A percentile compares a stretch with the other conserved stretches of the same genome.
phyloP scores from a whole-genome alignment of 1,140 invertebrate species.

The Diabrotica undecimpunctata region DNA sequence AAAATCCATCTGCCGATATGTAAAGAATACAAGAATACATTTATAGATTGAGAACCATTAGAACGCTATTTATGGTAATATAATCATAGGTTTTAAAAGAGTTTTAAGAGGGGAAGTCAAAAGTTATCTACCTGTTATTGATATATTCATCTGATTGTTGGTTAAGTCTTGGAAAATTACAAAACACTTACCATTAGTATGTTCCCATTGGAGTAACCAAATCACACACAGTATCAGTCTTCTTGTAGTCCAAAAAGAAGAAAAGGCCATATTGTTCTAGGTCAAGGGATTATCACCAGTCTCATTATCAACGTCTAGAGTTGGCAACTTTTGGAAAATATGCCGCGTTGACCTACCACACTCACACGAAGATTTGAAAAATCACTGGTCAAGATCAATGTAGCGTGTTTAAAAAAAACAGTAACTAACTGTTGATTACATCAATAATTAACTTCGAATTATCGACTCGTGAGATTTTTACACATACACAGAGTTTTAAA shows the following conservation, averaged over 20 bases:
- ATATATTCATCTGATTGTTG: too few relatives aligned
- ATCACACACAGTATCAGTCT: not conserved
- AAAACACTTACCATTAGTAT: not conserved
- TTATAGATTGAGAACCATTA: too few relatives aligned
- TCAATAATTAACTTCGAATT: conserved; percentile 1
- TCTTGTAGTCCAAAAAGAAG: not conserved
- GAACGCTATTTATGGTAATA: too few relatives aligned
- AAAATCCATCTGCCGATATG: too few relatives aligned
- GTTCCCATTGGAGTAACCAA: not conserved
- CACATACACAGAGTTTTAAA: not conserved
- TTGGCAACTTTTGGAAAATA: not conserved
- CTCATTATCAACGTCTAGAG: not conserved
- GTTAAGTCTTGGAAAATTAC: too few relatives aligned
- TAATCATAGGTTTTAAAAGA: too few relatives aligned
- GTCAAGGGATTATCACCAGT: not conserved
- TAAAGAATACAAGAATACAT: too few relatives aligned
- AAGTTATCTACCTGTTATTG: too few relatives aligned
- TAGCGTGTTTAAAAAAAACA: not conserved
- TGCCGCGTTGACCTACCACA: conserved; percentile 1
- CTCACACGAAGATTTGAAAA: not conserved
- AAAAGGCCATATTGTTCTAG: not conserved
- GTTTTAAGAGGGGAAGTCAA: too few relatives aligned
- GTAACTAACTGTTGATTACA: conserved; percentile 2
- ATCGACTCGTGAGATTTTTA: conserved; percentile 2
- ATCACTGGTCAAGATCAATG: not conserved